Evolutionary conservation across 2,113 vertebrate species (phyloP).

Genomic region (Sinocyclocheilus anophthalmus): DNA sequence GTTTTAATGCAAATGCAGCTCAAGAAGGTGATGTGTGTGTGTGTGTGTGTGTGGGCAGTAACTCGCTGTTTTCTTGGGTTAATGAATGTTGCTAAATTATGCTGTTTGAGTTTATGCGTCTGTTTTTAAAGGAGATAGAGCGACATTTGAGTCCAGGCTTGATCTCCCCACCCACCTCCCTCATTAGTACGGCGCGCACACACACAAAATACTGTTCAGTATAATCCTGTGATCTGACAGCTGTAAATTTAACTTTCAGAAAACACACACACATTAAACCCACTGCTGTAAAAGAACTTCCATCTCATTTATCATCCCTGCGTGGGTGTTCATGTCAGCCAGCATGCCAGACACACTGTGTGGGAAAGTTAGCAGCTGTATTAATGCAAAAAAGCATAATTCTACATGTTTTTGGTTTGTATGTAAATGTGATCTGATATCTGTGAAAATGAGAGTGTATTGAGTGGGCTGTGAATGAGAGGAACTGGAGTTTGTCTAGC

Average conservation of each 20-base stretch:
- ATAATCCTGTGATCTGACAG: slow-evolving; percentile 10
- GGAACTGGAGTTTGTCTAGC: background rate
- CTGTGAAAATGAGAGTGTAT: background rate
- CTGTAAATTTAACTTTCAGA: slow-evolving; percentile 22
- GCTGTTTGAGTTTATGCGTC: slow-evolving; percentile 32
- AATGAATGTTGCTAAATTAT: slow-evolving; percentile 54
- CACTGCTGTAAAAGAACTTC: slow-evolving; percentile 25
- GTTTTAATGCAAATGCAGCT: background rate
- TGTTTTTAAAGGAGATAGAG: slow-evolving; percentile 41
- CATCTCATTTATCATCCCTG: slow-evolving; percentile 1
- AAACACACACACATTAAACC: slow-evolving; percentile 2
- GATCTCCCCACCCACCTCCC: slow-evolving; percentile 70
- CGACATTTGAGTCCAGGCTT: slow-evolving; percentile 62
- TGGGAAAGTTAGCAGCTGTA: background rate
- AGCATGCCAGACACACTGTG: background rate
- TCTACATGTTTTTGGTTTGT: background rate
- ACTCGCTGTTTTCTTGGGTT: slow-evolving; percentile 34
- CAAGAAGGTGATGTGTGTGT: background rate
- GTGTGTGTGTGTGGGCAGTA: background rate
- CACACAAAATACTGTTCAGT: background rate
- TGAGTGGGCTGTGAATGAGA: background rate
- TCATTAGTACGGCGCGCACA: slow-evolving; percentile 74
- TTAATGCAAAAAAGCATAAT: background rate
- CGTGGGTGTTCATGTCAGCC: background rate
- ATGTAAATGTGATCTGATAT: background rate